Conservation (phyloP, 1,140 invertebrate genomes). For the Aphaenogaster rudis region DNA sequence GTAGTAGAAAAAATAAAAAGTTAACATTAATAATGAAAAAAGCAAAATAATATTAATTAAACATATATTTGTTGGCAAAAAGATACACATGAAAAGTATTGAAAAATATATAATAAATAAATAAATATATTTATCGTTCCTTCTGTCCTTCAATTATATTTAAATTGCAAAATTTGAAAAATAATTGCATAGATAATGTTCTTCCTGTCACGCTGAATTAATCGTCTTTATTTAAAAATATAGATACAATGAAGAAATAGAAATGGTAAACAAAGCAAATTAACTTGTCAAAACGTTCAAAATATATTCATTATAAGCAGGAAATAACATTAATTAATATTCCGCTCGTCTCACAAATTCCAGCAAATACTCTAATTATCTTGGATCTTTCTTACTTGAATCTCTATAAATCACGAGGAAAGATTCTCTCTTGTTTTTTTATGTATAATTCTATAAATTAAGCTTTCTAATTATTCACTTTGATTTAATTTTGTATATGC, state of each 20-base stretch:
- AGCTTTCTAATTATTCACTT: conserved; percentile 19
- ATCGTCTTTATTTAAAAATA: neutral
- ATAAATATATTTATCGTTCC: neutral
- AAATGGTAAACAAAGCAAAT: conserved; percentile 10
- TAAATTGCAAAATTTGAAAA: neutral
- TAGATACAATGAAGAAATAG: neutral
- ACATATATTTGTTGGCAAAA: no score
- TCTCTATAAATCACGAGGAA: neutral
- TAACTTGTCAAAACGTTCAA: neutral
- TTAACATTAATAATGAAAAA: neutral
- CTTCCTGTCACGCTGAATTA: neutral
- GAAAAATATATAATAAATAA: neutral
- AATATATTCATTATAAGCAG: conserved; percentile 3
- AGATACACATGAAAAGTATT: neutral
- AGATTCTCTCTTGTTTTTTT: neutral
- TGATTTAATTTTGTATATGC: conserved; percentile 14
- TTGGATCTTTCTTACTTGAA: neutral
- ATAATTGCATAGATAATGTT: neutral
- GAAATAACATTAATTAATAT: conserved; percentile 27
- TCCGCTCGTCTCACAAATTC: neutral
- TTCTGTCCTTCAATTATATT: neutral
- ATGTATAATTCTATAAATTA: neutral
- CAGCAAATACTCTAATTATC: conserved; percentile 44
- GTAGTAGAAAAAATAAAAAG: neutral
- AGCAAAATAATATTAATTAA: neutral